Conservation (phyloP, 2,113 vertebrate species). For the Callipepla squamata region DNA sequence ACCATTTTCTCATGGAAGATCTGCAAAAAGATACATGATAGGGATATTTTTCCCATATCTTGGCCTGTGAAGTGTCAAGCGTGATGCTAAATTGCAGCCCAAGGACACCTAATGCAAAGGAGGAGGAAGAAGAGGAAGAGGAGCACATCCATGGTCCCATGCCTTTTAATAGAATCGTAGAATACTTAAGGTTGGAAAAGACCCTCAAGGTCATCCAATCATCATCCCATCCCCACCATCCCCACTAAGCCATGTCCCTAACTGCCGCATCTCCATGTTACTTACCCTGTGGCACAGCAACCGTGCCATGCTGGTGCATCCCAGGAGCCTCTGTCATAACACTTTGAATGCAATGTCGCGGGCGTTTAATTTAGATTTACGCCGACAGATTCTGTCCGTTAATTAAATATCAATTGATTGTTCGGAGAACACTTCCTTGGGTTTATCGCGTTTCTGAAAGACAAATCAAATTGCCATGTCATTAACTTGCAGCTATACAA, state of each 20-base stretch:
- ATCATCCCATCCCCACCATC: background rate
- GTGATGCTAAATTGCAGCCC: background rate
- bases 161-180: background rate
- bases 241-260: background rate
- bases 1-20: fast-evolving
- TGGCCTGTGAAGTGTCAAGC: background rate
- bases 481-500: conserved; percentile 64
- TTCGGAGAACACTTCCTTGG: conserved; percentile 66
- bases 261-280: background rate
- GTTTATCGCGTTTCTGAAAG: conserved; percentile 38
- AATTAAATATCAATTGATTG: conserved; percentile 74
- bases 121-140: background rate
- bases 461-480: conserved; percentile 64
- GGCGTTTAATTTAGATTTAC: conserved; percentile 36
- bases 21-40: background rate
- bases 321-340: background rate
- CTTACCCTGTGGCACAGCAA: background rate
- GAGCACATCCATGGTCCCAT: fast-evolving
- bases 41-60: background rate
- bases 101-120: background rate
- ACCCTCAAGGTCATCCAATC: background rate
- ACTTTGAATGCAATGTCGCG: background rate
- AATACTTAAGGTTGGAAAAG: background rate
- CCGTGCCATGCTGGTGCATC: fast-evolving
- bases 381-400: conserved; percentile 35